Percentiles rank a stretch among this genome's conserved stretches.
These are phyloP conservation scores for human (Homo sapiens) DNA, from an alignment of 2,113 vertebrate species.

Conservation along the genomic window GRCh38 chr5:139830001-139830500, in stretches of 20 bases:
- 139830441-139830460: not conserved
- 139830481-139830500: not conserved
- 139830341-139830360: not conserved
- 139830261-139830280: not conserved
- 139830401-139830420: not conserved
- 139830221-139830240: not conserved
- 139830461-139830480: not conserved
- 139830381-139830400: not conserved
- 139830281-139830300: not conserved
- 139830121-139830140: not conserved
- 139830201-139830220: not conserved
- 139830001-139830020: not conserved
- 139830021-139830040: not conserved
- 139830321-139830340: not conserved
- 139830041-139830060: no score
- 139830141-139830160: not conserved
- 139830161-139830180: not conserved
- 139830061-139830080: not conserved
- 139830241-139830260: not conserved
- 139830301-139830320: not conserved
- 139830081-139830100: not conserved
- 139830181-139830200: not conserved
- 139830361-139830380: not conserved
- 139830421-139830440: not conserved
- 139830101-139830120: not conserved